phyloP scores from a whole-genome alignment of 2,113 vertebrate species.

The Perca fluviatilis region DNA sequence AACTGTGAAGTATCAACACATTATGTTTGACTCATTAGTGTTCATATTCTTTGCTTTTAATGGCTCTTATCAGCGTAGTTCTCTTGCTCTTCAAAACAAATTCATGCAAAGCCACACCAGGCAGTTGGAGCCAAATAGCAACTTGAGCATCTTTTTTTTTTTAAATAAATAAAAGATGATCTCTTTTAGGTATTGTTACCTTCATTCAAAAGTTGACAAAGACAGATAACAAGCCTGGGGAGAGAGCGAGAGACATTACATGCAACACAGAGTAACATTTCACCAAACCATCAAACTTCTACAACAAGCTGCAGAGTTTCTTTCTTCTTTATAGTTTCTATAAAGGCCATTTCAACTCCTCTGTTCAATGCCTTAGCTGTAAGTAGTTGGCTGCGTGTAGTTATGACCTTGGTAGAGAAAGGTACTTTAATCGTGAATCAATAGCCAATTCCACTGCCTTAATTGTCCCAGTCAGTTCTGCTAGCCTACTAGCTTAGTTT shows the following conservation, averaged over 20 bases:
- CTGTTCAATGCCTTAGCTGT: background rate
- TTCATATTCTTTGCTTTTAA: conserved; percentile 33
- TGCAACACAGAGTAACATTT: conserved; percentile 13
- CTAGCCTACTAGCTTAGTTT: background rate
- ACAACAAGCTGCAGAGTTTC: background rate
- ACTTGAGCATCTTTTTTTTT: too few relatives aligned
- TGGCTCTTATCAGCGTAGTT: conserved; percentile 9
- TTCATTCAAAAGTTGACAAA: conserved; percentile 10
- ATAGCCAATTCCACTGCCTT: conserved; percentile 33
- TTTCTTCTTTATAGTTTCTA: background rate
- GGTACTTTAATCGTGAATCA: conserved; percentile 22
- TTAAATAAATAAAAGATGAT: background rate
- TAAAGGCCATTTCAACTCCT: background rate
- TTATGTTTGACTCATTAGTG: conserved; percentile 20
- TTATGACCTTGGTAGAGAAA: conserved; percentile 20
- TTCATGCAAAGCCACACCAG: conserved; percentile 12
- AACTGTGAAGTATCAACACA: background rate
- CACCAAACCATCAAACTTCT: conserved; percentile 11
- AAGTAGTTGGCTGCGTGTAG: background rate
- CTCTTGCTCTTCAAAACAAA: conserved; percentile 26
- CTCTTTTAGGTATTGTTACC: background rate
- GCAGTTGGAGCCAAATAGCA: conserved; percentile 18
- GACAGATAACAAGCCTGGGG: background rate
- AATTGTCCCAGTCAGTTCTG: conserved; percentile 9
- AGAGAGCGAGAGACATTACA: background rate